Evolutionary conservation across 2,888 invertebrate species (phyloP), one percentile per base, ranked within the genome.

Genomic region (Torymus aiolomorphi): DNA sequence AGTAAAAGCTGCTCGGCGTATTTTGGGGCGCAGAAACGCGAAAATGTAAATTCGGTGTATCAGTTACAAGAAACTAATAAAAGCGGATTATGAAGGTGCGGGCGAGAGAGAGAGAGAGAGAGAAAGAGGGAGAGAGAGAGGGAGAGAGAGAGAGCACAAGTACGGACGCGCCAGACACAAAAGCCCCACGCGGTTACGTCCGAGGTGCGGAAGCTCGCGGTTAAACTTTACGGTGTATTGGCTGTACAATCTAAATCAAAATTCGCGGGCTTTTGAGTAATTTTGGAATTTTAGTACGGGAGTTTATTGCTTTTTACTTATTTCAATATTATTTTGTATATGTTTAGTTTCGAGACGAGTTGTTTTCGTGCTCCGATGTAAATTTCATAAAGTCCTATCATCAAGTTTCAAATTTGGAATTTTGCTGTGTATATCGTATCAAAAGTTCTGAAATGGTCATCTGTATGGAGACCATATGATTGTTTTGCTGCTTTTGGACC

Each of bases 31-130:
- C 5, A 8, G 18, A 67, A 61, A 65, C 62, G 62, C 12, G 56
- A 65, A 75, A 79, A 70, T 79, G 65, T 70, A 79, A 79, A 75
- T 79, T 70, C 52, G 49, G 42, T 75, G 59, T 63, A 69, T 79
- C 74, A 79, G 70, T 79, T 79, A 70, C 69, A 63, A 74, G 69
- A 74, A 79, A 79, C 70, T 79, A 74, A 79, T 79, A 79, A 79
- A 74, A 74, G 74, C 69, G 70, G 74, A 79, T 75, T 79, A 79
- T 59, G 24, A 57, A 62, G 51, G 62, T 49, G 59, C 31, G 12
- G 51, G 18, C n/a, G 10, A n/a, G 11, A 13, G 24, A 24, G n/a
- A 24, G 63, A 31, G n/a, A n/a, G 11, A n/a, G n/a, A n/a, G n/a
- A n/a, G n/a, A n/a, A n/a, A n/a, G n/a, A n/a, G n/a, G n/a, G n/a